Percentiles rank a stretch among this genome's conserved stretches.
Conservation (phyloP, 2,888 invertebrate species). For the Leucophenga maculata region DNA sequence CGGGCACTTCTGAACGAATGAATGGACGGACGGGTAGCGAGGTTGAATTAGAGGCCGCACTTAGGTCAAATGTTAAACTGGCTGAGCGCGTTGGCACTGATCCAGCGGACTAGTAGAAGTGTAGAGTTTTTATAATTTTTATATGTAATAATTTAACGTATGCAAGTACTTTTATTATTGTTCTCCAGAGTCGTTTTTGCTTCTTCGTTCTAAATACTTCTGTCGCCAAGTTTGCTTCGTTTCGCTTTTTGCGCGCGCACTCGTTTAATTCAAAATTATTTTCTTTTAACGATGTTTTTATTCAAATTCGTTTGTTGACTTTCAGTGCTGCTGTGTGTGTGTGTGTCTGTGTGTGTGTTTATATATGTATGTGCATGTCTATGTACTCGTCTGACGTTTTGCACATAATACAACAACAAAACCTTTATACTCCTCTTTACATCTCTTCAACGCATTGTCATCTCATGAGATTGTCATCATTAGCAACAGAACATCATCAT, state of each 20-base stretch:
- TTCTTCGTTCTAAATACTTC: neutral
- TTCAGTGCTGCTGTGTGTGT: conserved; percentile 32
- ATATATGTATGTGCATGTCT: no score
- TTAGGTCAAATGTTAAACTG: conserved; percentile 28
- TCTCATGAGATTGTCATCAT: conserved; percentile 5
- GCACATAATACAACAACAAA: neutral
- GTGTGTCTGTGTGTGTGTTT: no score
- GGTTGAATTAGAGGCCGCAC: neutral
- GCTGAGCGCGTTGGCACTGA: neutral
- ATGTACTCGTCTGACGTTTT: conserved; percentile 7
- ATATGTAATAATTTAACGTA: neutral
- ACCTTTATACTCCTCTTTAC: no score
- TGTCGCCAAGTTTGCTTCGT: conserved; percentile 1
- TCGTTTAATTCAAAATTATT: conserved; percentile 49
- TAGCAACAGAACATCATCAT: neutral
- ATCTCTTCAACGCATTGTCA: neutral
- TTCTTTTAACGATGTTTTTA: conserved; percentile 62
- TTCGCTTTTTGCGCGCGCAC: conserved; percentile 8
- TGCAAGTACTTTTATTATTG: conserved; percentile 13
- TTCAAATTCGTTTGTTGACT: conserved; percentile 65
- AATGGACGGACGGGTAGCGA: neutral
- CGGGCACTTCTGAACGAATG: no score
- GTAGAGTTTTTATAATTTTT: neutral
- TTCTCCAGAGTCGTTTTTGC: neutral
- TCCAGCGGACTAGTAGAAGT: no score